These are phyloP conservation scores for Ooceraea biroi DNA, from an alignment of 1,140 invertebrate genomes.

Conservation along the genomic window DNA sequence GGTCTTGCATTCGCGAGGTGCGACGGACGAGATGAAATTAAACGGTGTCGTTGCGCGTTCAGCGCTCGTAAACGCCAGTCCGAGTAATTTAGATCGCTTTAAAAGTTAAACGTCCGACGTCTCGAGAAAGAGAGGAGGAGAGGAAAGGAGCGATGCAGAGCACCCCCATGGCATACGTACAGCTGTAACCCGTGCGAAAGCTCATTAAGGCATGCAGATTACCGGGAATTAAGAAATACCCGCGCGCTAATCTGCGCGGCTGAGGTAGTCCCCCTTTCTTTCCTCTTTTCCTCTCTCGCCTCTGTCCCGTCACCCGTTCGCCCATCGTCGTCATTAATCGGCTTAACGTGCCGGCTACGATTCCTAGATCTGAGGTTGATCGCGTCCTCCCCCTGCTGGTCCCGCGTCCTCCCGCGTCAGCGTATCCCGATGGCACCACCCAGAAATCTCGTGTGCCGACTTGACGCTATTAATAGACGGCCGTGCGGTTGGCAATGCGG, in stretches of 20 bases:
- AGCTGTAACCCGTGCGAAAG: not conserved
- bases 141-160: not conserved
- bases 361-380: slow-evolving; percentile 26
- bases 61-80: slow-evolving; percentile 31
- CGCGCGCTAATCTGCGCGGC: not conserved
- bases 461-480: slow-evolving; percentile 78
- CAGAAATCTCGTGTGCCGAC: slow-evolving; percentile 71
- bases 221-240: not conserved
- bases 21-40: slow-evolving; percentile 18
- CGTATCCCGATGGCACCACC: slow-evolving; percentile 54
- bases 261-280: not conserved
- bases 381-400: not conserved
- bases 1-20: not conserved
- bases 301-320: too few relatives aligned
- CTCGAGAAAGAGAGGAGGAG: not conserved
- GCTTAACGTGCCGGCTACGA: slow-evolving; percentile 2
- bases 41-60: slow-evolving; percentile 12
- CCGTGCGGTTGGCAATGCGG: slow-evolving; percentile 76
- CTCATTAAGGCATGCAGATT: not conserved
- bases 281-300: not conserved
- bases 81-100: slow-evolving; percentile 33
- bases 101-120: not conserved
- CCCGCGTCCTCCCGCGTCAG: slow-evolving; percentile 19
- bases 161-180: too few relatives aligned
- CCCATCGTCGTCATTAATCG: not conserved